Conservation (phyloP, 2,113 vertebrate species). For the Oenanthe oenanthe region DNA sequence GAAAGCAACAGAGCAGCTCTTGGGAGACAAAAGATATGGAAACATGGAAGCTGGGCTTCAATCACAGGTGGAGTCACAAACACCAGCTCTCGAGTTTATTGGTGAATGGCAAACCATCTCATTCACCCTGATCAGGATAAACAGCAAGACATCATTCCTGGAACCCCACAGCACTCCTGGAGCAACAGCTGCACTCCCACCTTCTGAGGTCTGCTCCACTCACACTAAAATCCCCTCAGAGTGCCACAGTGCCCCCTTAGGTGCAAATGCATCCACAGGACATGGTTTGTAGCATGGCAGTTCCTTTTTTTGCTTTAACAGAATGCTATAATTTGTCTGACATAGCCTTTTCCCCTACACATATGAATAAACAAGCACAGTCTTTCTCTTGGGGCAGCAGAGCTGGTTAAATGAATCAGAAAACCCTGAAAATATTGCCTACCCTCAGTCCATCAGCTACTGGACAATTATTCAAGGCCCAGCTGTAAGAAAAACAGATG, state of each 20-base stretch:
- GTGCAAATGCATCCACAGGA: background rate
- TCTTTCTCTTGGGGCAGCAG: constrained; percentile 60
- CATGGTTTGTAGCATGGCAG: background rate
- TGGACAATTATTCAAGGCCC: constrained; percentile 78
- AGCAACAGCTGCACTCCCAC: constrained; percentile 15
- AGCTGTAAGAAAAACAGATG: constrained; percentile 79
- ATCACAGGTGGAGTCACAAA: background rate
- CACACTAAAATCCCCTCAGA: background rate
- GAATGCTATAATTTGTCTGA: constrained; percentile 50
- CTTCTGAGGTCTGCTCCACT: background rate
- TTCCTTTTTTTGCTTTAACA: background rate
- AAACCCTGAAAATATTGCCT: constrained; percentile 69
- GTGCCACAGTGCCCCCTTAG: constrained; percentile 25
- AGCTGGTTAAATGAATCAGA: constrained; percentile 76
- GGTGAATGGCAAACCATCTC: constrained; percentile 19
- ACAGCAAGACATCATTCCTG: background rate
- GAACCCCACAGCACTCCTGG: background rate
- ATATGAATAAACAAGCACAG: constrained; percentile 65
- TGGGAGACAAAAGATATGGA: background rate
- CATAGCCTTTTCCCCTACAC: background rate
- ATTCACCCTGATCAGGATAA: constrained; percentile 52
- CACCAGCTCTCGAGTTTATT: background rate
- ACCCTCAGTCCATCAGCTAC: constrained; percentile 71
- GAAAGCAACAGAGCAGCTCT: background rate
- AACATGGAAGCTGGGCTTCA: background rate